phyloP scores from a whole-genome alignment of 2,797 vertebrate genomes.

The Oceanodroma leucorhoa region DNA sequence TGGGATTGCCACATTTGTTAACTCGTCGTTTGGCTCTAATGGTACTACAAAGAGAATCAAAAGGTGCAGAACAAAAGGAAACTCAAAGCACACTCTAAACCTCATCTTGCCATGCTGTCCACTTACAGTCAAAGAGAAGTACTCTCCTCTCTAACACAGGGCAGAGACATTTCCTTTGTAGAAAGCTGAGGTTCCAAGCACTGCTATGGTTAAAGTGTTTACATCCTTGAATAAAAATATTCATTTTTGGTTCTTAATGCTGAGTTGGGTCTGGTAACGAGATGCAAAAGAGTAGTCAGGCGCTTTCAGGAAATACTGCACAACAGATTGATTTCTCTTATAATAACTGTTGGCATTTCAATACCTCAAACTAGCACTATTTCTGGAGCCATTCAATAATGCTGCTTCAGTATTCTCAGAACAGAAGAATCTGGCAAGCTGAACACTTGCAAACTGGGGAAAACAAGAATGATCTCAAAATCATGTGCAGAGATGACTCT shows the following conservation, averaged over 20 bases:
- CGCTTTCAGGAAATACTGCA: accelerated
- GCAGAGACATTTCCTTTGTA: neutral
- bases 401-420: neutral
- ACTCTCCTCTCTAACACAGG: neutral
- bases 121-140: neutral
- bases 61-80: neutral
- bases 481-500: neutral
- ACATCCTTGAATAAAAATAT: neutral
- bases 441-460: neutral
- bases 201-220: neutral
- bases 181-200: neutral
- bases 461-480: neutral
- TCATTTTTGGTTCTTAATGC: neutral
- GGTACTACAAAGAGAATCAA: neutral
- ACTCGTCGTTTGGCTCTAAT: neutral
- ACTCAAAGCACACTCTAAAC: neutral
- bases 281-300: neutral
- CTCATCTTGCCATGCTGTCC: neutral
- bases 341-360: neutral
- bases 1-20: neutral
- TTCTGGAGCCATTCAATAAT: neutral
- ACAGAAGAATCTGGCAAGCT: neutral
- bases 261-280: neutral
- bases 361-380: neutral
- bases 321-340: neutral